Base-by-base conservation (phyloP, 2,113 vertebrate species). In the Ornithorhynchus anatinus region DNA sequence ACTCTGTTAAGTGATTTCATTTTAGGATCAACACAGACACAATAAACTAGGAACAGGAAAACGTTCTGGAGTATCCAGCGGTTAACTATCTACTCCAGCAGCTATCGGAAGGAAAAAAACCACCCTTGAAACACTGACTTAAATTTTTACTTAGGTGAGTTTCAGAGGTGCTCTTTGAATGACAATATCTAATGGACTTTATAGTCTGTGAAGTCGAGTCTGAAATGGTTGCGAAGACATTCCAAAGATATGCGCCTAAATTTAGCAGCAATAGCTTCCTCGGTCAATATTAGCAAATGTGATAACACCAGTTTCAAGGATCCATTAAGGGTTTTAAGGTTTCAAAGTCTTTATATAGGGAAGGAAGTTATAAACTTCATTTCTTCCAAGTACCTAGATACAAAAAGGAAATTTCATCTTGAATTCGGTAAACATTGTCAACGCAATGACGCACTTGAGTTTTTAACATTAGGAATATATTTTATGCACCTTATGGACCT, bases 351-450 rank as follows among this genome's bases (percentile, higher is more conserved):
- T 66, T 77, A 48, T 33, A 50, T 51, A 48, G n/a, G 44, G 75
- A 65, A 71, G n/a, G 39, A 84, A 78, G 25, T 54, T 54, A 27
- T 72, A 84, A 76, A 4, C 3, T 27, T 52, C 47, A 54, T 10
- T 31, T 62, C 4, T 70, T 31, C 44, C 10, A 33, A 15, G 35
- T 40, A 38, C 39, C 35, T 80, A 43, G 45, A 59, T 32, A 29
- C 56, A 43, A 29, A 6, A 62, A 60, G 50, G 25, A 23, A 15
- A 31, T 76, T 78, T 81, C 2, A 22, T 13, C 22, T 74, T 35
- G 25, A 72, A 59, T 43, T 74, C 2, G 20, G 16, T 51, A 57
- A 70, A 52, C 17, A n/a, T 7, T 32, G 25, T 36, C 53, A 12
- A 7, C 20, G 57, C 31, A 61, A 6, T 9, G 50, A 48, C 6